phyloP scores from a whole-genome alignment of 2,113 vertebrate genomes.

The Condylura cristata region DNA sequence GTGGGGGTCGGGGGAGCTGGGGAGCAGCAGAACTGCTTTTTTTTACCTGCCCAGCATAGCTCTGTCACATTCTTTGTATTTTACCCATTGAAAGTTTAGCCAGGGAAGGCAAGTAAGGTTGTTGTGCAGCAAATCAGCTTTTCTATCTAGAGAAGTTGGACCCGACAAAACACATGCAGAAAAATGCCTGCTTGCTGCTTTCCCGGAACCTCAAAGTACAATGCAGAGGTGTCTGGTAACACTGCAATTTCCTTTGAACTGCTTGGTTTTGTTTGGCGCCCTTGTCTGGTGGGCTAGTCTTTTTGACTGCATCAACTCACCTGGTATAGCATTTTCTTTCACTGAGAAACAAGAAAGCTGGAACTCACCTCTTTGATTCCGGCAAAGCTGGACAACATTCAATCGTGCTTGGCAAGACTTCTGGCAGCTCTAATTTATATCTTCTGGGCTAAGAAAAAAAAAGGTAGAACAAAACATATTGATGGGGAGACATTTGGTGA shows the following conservation, averaged over 20 bases:
- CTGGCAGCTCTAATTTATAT: background rate
- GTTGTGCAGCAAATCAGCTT: background rate
- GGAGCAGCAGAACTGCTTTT: too few relatives aligned
- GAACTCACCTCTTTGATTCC: constrained; percentile 53
- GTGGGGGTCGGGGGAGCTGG: too few relatives aligned
- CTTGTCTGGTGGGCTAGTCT: constrained; percentile 56
- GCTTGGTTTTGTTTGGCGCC: constrained; percentile 30
- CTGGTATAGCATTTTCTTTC: constrained; percentile 66
- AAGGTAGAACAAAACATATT: constrained; percentile 26
- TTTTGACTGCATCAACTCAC: constrained; percentile 45
- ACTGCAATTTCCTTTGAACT: constrained; percentile 58
- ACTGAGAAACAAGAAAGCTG: constrained; percentile 43
- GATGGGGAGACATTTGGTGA: background rate
- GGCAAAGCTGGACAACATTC: constrained; percentile 51
- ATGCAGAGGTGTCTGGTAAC: constrained; percentile 47
- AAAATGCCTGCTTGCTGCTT: background rate
- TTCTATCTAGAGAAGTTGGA: background rate
- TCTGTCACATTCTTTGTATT: background rate
- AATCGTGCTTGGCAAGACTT: background rate
- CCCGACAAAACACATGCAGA: background rate
- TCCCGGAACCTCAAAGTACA: background rate
- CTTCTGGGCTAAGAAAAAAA: constrained; percentile 35
- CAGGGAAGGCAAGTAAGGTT: background rate
- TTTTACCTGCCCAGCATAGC: background rate
- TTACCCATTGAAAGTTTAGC: background rate